phyloP scores from a whole-genome alignment of 2,888 invertebrate genomes.

The Harpagoxenus sublaevis region DNA sequence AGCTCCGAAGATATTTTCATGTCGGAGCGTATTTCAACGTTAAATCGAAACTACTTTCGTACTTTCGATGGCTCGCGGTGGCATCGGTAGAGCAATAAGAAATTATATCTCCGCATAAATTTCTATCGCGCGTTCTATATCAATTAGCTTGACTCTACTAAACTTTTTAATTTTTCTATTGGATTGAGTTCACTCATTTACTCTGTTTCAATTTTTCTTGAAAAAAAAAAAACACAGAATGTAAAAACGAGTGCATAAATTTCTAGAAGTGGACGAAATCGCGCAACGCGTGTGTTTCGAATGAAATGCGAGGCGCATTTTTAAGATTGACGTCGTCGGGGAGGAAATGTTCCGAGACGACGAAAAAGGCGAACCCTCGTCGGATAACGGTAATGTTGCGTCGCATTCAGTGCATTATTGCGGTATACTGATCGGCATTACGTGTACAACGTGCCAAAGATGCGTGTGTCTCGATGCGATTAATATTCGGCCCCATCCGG shows the following conservation, averaged over 20 bases:
- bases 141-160: background rate
- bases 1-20: conserved; percentile 6
- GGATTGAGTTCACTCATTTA: background rate
- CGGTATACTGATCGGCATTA: conserved; percentile 70
- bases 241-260: background rate
- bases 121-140: conserved; percentile 10
- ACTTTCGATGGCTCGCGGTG: background rate
- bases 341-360: conserved; percentile 58
- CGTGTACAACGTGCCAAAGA: conserved; percentile 77
- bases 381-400: conserved; percentile 83
- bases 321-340: conserved; percentile 6
- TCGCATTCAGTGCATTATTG: conserved; percentile 55
- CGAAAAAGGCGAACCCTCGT: conserved; percentile 79
- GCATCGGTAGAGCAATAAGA: background rate
- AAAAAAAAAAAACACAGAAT: background rate
- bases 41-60: background rate
- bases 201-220: background rate
- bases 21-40: background rate
- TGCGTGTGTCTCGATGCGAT: conserved; percentile 69
- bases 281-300: background rate
- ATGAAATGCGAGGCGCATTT: background rate
- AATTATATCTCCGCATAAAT: background rate
- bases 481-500: conserved; percentile 72
- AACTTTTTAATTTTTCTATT: background rate
- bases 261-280: background rate